Base-by-base conservation (phyloP, 2,113 vertebrate genomes). In the Sigmodon hispidus region DNA sequence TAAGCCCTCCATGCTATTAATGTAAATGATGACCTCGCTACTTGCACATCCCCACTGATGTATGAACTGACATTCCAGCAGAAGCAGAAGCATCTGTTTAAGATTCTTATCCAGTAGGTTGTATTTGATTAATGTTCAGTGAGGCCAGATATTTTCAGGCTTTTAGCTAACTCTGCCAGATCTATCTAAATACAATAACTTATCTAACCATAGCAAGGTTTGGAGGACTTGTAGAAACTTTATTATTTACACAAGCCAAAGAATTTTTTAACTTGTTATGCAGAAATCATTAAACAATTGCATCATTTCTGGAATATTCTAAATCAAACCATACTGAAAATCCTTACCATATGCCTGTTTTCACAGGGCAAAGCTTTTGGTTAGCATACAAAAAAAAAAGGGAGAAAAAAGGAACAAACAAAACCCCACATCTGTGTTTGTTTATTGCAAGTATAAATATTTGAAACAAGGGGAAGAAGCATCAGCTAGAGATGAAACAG, bases 371-470 rank as follows among this genome's bases (percentile, higher is more conserved):
- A 96, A 61, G 50, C 79, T 97, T 97, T 87, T 84, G 93, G 93
- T 93, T 95, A 95, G 92, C 36, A 63, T 95, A 81, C 69, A 96
- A 63, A 83, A 43, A 57, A 96, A 73, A 24, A 40, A 72, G n/a
- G 48, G 29, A 45, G 24, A 48, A 48, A 73, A 36, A 55, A 43
- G 7, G 13, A 43, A 73, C 21, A 9, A n/a, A 81, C 79, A 59
- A 81, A 61, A 43, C 55, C 22, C 55, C 80, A 97, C 96, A 97
- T 97, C 96, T 97, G 97, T 97, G 95, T 97, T 97, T 97, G 96
- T 97, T 97, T 97, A 97, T 89, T 94, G 94, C 59, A 85, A 94
- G 77, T 95, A 96, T 97, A 97, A 97, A 97, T 97, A 97, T 97
- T 97, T 97, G 95, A 97, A 89, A 55, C 96, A 91, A 93, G 34